Evolutionary conservation across 1,140 invertebrate species (phyloP), one percentile per base, ranked within the genome.

Genomic region (Drosophila persimilis): DNA sequence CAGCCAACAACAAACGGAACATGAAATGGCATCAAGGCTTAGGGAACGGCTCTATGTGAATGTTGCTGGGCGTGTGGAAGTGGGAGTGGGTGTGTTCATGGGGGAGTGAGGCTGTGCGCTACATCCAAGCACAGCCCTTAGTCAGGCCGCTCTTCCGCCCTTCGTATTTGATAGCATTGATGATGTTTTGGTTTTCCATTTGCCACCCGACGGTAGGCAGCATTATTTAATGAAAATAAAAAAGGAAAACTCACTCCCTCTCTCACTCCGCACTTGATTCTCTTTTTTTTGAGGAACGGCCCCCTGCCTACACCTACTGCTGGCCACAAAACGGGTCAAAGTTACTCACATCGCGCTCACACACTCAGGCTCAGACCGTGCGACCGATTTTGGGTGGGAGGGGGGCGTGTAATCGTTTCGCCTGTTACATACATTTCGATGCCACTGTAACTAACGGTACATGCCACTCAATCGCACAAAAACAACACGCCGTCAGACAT

Each of bases 271-370:
- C 50, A 56, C 71, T 69, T 62, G 56, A 77, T 76, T 75, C 70
- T 54, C 53, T 76, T 55, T 58, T 17, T 57, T 55, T 50, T 53
- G 39, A 35, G 41, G 41, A n/a, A 20, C 24, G 45, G 26, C 31
- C 51, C 24, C 29, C 13, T 24, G 57, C 51, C 53, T 56, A 22
- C 52, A 17, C 9, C 20, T 15, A 26, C 47, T 41, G 54, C 52
- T 46, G 55, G 72, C 72, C 73, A 54, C 73, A 77, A 76, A 77
- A 70, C 73, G 74, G 74, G 74, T 75, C 74, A 77, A 77, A 63
- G 65, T 76, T 71, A 59, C 59, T 70, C 74, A 63, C 73, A 76
- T 56, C 52, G 48, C 11, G 11, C 35, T 5, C 35, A 13, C 11
- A 13, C 35, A 31, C 29, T 3, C 29, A 9, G 11, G 11, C 11